These are phyloP conservation scores for Bradysia coprophila DNA, from an alignment of 1,140 invertebrate species.

Conservation along the genomic window DNA sequence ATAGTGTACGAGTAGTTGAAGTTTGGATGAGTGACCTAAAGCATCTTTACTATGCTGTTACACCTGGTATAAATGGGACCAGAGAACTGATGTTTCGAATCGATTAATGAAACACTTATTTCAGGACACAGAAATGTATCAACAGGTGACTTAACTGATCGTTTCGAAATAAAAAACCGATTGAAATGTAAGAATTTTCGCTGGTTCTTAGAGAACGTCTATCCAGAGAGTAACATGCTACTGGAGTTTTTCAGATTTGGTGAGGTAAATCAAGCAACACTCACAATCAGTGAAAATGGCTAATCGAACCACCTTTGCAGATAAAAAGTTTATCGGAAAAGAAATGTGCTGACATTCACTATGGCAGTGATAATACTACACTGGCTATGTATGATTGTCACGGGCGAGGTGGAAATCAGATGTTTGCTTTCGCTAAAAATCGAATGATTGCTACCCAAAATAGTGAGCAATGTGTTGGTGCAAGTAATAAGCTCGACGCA, in stretches of 20 bases:
- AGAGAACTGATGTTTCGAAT: conserved; percentile 3
- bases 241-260: conserved; percentile 90
- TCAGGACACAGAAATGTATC: conserved; percentile 61
- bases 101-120: conserved; percentile 50
- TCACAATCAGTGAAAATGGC: neutral
- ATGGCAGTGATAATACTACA: conserved; percentile 85
- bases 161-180: conserved; percentile 51
- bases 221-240: conserved; percentile 94
- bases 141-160: conserved; percentile 55
- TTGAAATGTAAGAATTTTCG: conserved; percentile 77
- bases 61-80: conserved; percentile 12
- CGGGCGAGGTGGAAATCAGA: conserved; percentile 94
- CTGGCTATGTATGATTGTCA: conserved; percentile 91
- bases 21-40: conserved; percentile 94
- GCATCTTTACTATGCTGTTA: conserved; percentile 57
- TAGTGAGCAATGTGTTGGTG: neutral
- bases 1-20: conserved; percentile 70
- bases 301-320: conserved; percentile 25
- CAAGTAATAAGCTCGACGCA: neutral
- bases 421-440: conserved; percentile 89
- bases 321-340: conserved; percentile 73
- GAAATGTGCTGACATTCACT: conserved; percentile 89
- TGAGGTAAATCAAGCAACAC: conserved; percentile 45
- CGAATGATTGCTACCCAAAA: conserved; percentile 52
- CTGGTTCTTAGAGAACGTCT: conserved; percentile 91